A percentile compares a stretch with the other conserved stretches of the same genome.
Conservation (phyloP, 2,888 invertebrate species). For the Ormyrus labotus region DNA sequence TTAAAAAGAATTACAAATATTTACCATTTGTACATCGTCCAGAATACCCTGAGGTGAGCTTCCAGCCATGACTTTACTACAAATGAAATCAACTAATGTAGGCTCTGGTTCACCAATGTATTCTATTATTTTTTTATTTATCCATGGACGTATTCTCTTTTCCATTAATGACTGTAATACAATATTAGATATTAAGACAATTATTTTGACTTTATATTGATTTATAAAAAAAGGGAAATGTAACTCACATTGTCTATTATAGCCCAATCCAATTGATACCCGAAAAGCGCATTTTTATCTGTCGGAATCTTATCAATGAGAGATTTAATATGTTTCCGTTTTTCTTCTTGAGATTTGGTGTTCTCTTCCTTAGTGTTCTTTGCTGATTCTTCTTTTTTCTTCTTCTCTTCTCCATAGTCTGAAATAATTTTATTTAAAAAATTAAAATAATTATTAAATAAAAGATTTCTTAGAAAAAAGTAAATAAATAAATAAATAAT, state of each 20-base stretch:
- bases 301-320: slow-evolving; percentile 99
- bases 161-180: slow-evolving; percentile 88
- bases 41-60: slow-evolving; percentile 95
- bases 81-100: slow-evolving; percentile 99
- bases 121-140: slow-evolving; percentile 99
- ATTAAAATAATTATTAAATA: background rate
- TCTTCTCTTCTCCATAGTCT: slow-evolving; percentile 82
- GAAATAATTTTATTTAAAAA: slow-evolving; percentile 55
- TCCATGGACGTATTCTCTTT: slow-evolving; percentile 98
- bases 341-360: slow-evolving; percentile 91
- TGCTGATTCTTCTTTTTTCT: slow-evolving; percentile 74
- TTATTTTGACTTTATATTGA: too few relatives aligned
- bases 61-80: slow-evolving; percentile 96
- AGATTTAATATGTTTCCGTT: slow-evolving; percentile 95
- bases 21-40: slow-evolving; percentile 98
- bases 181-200: too few relatives aligned
- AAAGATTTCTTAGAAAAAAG: slow-evolving; percentile 16
- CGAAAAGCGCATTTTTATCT: slow-evolving; percentile 96
- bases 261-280: slow-evolving; percentile 94
- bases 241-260: slow-evolving; percentile 83
- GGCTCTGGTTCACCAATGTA: slow-evolving; percentile 99
- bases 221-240: background rate
- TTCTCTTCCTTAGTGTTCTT: slow-evolving; percentile 80
- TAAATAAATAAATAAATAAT: background rate
- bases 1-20: slow-evolving; percentile 56